These are phyloP conservation scores for Oncorhynchus mykiss DNA, from an alignment of 2,113 vertebrate species.

Conservation along the genomic window DNA sequence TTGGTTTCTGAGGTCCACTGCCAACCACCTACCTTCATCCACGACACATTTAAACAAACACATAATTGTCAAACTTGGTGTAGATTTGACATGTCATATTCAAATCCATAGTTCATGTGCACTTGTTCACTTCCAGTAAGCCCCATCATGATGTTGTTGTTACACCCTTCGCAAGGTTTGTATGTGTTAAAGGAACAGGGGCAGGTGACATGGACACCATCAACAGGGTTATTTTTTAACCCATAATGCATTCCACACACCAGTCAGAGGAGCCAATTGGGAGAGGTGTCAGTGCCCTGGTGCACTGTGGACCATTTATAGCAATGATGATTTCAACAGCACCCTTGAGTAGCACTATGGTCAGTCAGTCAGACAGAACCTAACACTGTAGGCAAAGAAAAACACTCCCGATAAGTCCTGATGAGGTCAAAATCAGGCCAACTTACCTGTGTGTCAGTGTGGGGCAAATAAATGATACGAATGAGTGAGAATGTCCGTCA, in stretches of 20 bases:
- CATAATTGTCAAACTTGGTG: neutral
- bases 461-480: no score
- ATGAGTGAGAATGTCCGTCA: neutral
- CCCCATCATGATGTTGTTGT: no score
- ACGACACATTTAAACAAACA: neutral
- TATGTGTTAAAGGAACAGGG: neutral
- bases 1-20: conserved; percentile 2
- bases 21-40: conserved; percentile 3
- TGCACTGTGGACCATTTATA: neutral
- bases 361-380: neutral
- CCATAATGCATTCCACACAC: neutral
- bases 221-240: conserved; percentile 4
- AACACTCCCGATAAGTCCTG: neutral
- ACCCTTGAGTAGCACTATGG: neutral
- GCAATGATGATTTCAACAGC: neutral
- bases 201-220: neutral
- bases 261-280: neutral
- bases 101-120: no score
- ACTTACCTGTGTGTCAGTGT: no score
- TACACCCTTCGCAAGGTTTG: neutral
- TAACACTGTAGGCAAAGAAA: conserved; percentile 3
- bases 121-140: no score
- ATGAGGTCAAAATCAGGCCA: neutral
- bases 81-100: neutral
- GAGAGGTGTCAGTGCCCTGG: neutral